phyloP scores from a whole-genome alignment of 2,888 invertebrate species.

The Phalera bucephala region DNA sequence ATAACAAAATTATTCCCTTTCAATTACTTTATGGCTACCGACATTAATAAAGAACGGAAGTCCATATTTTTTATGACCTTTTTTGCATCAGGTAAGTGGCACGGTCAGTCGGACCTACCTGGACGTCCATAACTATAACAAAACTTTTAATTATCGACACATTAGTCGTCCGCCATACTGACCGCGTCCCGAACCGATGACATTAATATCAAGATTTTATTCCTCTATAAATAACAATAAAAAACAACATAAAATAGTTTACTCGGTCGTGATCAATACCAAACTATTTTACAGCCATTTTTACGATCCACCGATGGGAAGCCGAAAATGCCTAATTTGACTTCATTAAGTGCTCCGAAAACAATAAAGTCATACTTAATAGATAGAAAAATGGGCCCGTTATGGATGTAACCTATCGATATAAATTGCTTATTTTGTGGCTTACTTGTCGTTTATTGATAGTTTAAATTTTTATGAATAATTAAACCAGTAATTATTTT shows the following conservation, averaged over 20 bases:
- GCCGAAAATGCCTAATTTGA: slow-evolving; percentile 74
- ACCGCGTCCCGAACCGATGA: slow-evolving; percentile 58
- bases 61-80: neutral
- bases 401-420: slow-evolving; percentile 19
- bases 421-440: slow-evolving; percentile 19
- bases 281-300: slow-evolving; percentile 70
- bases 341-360: slow-evolving; percentile 72
- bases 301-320: slow-evolving; percentile 69
- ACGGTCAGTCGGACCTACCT: neutral
- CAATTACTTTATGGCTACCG: too few species aligned
- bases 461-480: neutral
- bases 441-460: neutral
- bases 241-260: slow-evolving; percentile 79
- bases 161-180: slow-evolving; percentile 27
- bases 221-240: slow-evolving; percentile 79
- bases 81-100: neutral
- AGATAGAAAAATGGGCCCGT: slow-evolving; percentile 24
- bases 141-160: slow-evolving; percentile 33
- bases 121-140: neutral
- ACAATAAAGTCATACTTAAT: slow-evolving; percentile 75
- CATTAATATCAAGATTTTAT: slow-evolving; percentile 77
- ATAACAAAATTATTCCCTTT: too few species aligned
- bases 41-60: neutral
- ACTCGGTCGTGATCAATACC: slow-evolving; percentile 71
- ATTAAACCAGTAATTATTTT: too few species aligned